Percentiles rank a stretch among this genome's conserved stretches.
Evolutionary conservation across 2,113 vertebrate species (phyloP).

Genomic region (Noctilio leporinus): DNA sequence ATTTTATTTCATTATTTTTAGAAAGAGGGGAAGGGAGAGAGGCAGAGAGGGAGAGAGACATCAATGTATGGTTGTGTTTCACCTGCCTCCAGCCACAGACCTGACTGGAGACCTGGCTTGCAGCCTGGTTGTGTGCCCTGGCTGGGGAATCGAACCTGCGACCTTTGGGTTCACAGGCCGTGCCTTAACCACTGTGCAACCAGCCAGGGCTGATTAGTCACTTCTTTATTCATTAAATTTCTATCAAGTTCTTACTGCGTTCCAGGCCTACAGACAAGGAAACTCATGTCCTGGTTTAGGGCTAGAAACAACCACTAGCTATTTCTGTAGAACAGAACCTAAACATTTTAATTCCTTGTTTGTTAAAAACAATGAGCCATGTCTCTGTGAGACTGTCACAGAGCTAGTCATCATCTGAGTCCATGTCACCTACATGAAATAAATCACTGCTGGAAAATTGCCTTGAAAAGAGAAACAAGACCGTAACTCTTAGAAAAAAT

Average conservation of each 20-base stretch:
- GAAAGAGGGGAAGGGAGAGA: too few species aligned
- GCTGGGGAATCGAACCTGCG: too few species aligned
- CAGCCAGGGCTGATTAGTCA: background rate
- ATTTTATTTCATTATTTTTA: too few species aligned
- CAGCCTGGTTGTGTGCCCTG: too few species aligned
- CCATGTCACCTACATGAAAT: background rate
- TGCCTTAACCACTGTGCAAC: too few species aligned
- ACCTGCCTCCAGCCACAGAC: too few species aligned
- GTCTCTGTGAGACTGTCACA: background rate
- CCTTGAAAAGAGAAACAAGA: conserved; percentile 51
- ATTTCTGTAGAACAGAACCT: background rate
- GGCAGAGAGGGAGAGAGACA: too few species aligned
- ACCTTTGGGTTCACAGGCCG: too few species aligned
- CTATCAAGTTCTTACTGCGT: background rate
- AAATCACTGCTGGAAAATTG: background rate
- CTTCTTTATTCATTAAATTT: background rate
- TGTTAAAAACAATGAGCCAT: background rate
- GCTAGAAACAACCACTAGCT: background rate
- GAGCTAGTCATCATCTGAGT: background rate
- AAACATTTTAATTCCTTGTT: background rate
- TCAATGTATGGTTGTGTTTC: too few species aligned
- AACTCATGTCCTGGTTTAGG: background rate
- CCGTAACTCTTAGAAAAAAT: conserved; percentile 46
- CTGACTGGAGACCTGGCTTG: too few species aligned
- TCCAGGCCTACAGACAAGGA: background rate